phyloP scores from a whole-genome alignment of 1,140 invertebrate species.

The Lasaia peninsularis region DNA sequence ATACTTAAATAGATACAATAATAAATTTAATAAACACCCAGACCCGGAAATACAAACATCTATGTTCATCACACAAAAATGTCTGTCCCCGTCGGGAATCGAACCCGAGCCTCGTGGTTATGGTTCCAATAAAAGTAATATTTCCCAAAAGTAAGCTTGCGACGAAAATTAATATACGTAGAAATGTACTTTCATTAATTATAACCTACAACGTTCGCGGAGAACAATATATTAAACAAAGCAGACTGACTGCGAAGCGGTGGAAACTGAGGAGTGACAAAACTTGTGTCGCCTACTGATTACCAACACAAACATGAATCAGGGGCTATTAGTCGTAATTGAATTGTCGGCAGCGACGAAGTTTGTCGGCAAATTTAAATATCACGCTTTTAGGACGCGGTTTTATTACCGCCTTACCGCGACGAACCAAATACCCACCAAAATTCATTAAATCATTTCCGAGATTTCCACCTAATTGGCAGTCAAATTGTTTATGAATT shows the following conservation, averaged over 20 bases:
- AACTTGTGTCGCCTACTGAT: conserved; percentile 72
- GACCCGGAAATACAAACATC: too few species aligned
- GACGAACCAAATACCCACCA: conserved; percentile 25
- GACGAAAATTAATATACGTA: background rate
- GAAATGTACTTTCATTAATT: background rate
- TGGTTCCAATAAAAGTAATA: too few species aligned
- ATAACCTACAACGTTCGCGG: conserved; percentile 12
- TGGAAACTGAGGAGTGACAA: conserved; percentile 69
- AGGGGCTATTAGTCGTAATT: conserved; percentile 76
- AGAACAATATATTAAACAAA: conserved; percentile 61
- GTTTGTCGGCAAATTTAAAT: conserved; percentile 71
- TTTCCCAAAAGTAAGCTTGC: too few species aligned
- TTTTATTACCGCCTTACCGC: conserved; percentile 41
- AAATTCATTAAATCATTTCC: conserved; percentile 31
- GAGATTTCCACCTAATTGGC: background rate
- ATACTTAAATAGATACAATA: too few species aligned
- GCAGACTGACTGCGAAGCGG: conserved; percentile 42
- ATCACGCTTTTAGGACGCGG: conserved; percentile 54
- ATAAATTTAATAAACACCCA: too few species aligned
- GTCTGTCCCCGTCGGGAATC: too few species aligned
- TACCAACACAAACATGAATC: conserved; percentile 77
- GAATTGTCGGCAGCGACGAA: conserved; percentile 67
- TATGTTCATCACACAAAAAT: too few species aligned
- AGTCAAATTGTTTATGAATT: background rate
- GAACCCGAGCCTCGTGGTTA: too few species aligned